phyloP scores from a whole-genome alignment of 1,140 invertebrate species.

The Belonocnema kinseyi region DNA sequence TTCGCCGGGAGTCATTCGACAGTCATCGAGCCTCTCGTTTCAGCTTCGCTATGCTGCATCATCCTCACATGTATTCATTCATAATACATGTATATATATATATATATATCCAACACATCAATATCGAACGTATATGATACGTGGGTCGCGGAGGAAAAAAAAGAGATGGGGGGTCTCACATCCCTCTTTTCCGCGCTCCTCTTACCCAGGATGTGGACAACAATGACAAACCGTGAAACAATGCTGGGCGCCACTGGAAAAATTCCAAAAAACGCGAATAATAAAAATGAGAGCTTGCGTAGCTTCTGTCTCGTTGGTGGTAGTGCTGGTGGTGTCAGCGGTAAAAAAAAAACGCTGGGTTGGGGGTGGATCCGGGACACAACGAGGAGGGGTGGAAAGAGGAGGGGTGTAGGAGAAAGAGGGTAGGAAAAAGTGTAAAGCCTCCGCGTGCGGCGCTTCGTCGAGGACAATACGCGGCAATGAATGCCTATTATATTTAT shows the following conservation, averaged over 20 bases:
- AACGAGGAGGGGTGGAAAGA: constrained; percentile 25
- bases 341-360: constrained; percentile 36
- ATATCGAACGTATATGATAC: constrained; percentile 31
- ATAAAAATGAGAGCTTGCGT: constrained; percentile 72
- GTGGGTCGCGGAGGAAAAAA: constrained; percentile 40
- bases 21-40: constrained; percentile 65
- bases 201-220: constrained; percentile 65
- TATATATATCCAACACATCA: constrained; percentile 30
- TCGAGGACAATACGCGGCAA: constrained; percentile 72
- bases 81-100: constrained; percentile 39
- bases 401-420: constrained; percentile 37
- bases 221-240: constrained; percentile 76
- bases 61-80: constrained; percentile 36
- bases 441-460: constrained; percentile 50
- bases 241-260: constrained; percentile 75
- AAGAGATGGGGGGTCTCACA: constrained; percentile 43
- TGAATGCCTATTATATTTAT: constrained; percentile 77
- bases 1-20: constrained; percentile 71
- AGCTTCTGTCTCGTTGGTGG: constrained; percentile 46
- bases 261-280: constrained; percentile 75
- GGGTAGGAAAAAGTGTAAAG: constrained; percentile 47
- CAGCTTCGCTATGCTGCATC: constrained; percentile 26
- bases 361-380: background rate
- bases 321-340: constrained; percentile 55
- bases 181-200: constrained; percentile 38